phyloP scores from a whole-genome alignment of 2,113 vertebrate species.

The Ptychochromis oligacanthus region DNA sequence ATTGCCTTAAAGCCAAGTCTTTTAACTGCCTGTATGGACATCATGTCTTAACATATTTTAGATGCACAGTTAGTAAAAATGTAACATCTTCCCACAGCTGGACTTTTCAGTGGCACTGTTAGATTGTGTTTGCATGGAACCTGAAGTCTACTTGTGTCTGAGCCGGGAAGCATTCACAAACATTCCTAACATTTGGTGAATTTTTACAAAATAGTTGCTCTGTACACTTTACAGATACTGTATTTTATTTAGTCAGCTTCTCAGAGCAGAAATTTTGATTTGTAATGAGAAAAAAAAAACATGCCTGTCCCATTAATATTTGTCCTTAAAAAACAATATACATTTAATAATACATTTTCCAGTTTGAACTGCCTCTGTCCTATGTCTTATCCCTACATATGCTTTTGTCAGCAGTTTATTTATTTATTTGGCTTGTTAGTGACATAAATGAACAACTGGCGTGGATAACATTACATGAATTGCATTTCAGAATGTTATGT shows the following conservation, averaged over 20 bases:
- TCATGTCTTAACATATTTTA: conserved; percentile 26
- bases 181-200: conserved; percentile 21
- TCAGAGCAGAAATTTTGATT: background rate
- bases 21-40: background rate
- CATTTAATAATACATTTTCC: no score
- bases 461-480: background rate
- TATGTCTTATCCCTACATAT: background rate
- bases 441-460: background rate
- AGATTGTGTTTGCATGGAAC: conserved; percentile 13
- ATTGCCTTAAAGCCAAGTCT: conserved; percentile 49
- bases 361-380: background rate
- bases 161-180: conserved; percentile 13
- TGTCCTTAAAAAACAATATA: background rate
- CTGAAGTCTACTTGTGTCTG: conserved; percentile 16
- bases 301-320: background rate
- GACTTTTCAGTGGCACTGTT: background rate
- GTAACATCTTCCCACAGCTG: background rate
- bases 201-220: conserved; percentile 20
- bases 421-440: background rate
- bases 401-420: background rate
- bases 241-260: background rate
- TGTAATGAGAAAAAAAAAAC: background rate
- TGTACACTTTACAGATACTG: background rate
- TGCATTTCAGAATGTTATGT: conserved; percentile 2
- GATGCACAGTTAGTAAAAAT: background rate